Conservation (phyloP, 2,113 vertebrate genomes). For the Pteruthius melanotis region DNA sequence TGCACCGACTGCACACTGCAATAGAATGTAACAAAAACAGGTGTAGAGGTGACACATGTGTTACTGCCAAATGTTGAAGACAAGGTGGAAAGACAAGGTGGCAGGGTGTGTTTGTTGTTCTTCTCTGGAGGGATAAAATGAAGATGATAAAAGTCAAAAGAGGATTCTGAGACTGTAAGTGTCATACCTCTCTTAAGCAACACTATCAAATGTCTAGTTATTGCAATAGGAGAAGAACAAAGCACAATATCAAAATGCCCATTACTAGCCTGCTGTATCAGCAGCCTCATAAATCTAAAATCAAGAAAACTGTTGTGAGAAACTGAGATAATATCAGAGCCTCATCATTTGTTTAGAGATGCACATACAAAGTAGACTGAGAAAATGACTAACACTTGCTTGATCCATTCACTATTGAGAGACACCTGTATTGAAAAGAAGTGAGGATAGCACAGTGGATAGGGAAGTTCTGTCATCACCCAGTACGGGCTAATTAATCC, state of each 20-base stretch:
- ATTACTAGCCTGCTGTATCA: neutral
- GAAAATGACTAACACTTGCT: neutral
- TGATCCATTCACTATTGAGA: neutral
- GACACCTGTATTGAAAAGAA: neutral
- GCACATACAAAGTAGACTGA: neutral
- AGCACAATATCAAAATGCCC: neutral
- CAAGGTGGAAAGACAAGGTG: neutral
- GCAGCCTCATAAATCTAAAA: neutral
- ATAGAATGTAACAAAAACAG: neutral
- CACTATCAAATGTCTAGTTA: neutral
- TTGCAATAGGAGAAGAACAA: neutral
- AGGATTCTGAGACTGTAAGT: neutral
- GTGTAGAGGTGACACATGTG: neutral
- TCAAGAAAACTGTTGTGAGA: neutral
- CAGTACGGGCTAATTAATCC: neutral
- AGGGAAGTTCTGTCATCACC: neutral
- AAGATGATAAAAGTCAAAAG: neutral
- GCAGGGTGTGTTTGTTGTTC: neutral
- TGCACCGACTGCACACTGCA: neutral
- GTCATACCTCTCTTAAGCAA: conserved; percentile 4
- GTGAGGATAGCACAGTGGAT: neutral
- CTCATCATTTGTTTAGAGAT: neutral
- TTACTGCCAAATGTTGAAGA: neutral
- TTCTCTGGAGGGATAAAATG: neutral
- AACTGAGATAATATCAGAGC: neutral